phyloP scores from a whole-genome alignment of 2,113 vertebrate species.

The Oriolus oriolus region DNA sequence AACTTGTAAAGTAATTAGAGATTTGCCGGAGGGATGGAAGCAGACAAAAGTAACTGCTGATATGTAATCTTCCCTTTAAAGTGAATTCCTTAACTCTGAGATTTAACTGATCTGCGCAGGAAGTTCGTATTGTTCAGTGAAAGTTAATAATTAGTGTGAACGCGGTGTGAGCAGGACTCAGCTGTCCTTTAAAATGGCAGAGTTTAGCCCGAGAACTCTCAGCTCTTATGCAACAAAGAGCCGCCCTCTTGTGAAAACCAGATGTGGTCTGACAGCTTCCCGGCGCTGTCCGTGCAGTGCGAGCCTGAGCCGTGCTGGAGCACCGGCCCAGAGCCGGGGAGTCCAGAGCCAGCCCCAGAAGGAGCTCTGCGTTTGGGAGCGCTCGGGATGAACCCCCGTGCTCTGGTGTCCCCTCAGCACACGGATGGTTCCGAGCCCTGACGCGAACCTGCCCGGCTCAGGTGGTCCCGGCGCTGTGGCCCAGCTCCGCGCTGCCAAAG shows the following conservation, averaged over 20 bases:
- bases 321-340: neutral
- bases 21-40: neutral
- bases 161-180: neutral
- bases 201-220: neutral
- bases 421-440: rapidly evolving
- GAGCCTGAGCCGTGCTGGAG: too few species aligned
- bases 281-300: neutral
- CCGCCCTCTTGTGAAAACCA: neutral
- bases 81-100: neutral
- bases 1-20: neutral
- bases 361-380: neutral
- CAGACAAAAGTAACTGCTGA: neutral
- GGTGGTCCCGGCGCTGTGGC: neutral
- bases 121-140: neutral
- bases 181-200: neutral
- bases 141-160: neutral
- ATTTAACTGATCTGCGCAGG: neutral
- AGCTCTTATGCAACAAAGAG: neutral
- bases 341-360: neutral
- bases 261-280: neutral
- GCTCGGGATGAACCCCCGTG: neutral
- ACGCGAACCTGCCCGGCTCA: neutral
- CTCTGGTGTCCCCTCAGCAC: rapidly evolving
- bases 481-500: neutral
- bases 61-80: neutral